A percentile compares a stretch with the other conserved stretches of the same genome.
phyloP scores from a whole-genome alignment of 2,888 invertebrate genomes.

The Tetropium fuscum region DNA sequence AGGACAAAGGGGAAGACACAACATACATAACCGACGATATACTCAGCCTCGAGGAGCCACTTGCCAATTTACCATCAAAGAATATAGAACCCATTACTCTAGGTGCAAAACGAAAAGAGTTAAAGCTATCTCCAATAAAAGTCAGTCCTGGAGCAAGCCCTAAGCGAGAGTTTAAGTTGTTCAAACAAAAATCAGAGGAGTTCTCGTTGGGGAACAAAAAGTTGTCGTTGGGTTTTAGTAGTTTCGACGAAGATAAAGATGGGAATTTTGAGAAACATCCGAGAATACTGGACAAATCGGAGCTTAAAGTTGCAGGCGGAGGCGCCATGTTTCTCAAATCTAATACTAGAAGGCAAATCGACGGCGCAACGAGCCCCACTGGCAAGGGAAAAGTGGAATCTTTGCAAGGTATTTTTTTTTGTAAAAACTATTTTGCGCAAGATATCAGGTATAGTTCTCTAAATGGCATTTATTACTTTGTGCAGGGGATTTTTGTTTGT shows the following conservation, averaged over 20 bases:
- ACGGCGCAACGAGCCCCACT: conserved; percentile 33
- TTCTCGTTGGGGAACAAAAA: conserved; percentile 54
- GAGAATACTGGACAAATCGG: conserved; percentile 54
- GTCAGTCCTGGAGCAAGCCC: conserved; percentile 53
- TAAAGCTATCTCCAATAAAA: conserved; percentile 64
- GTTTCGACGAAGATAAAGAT: conserved; percentile 60
- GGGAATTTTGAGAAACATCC: conserved; percentile 62
- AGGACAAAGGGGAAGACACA: conserved; percentile 67
- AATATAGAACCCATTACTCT: conserved; percentile 51
- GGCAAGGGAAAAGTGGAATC: conserved; percentile 15
- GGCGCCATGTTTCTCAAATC: conserved; percentile 76
- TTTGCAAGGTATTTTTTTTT: conserved; percentile 15
- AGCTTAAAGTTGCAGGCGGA: conserved; percentile 67
- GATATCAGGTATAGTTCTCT: no score
- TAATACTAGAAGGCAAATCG: conserved; percentile 59
- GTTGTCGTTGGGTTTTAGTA: conserved; percentile 57
- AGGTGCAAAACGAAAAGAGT: conserved; percentile 64
- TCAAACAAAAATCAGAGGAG: conserved; percentile 63
- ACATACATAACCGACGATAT: conserved; percentile 71
- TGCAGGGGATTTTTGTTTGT: no score
- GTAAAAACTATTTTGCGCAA: no score
- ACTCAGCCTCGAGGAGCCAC: conserved; percentile 70
- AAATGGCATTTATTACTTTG: no score
- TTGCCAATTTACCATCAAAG: conserved; percentile 46
- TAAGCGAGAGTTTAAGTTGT: conserved; percentile 55